Conservation (phyloP, 2,113 vertebrate species). For the Stigmatopora argus region DNA sequence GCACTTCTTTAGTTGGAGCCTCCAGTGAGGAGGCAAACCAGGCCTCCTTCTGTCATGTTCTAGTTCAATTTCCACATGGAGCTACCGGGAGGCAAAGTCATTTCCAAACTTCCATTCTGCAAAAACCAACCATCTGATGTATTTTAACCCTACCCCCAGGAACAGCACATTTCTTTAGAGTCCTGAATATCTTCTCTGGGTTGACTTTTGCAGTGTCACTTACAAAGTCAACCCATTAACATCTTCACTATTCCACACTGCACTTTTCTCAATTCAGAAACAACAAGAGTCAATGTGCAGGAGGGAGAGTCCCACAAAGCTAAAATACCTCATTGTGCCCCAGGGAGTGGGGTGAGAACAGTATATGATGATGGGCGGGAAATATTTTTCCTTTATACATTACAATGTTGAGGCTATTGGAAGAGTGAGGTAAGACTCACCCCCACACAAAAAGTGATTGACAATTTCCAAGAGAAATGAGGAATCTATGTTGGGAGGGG, state of each 20-base stretch:
- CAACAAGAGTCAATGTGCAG: constrained; percentile 38
- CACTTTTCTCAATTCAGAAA: constrained; percentile 38
- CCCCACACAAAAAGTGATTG: constrained; percentile 42
- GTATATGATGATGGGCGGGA: constrained; percentile 46
- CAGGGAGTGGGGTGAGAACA: constrained; percentile 33
- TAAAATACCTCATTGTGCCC: constrained; percentile 28
- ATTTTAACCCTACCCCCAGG: constrained; percentile 37
- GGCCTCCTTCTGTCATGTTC: constrained; percentile 38
- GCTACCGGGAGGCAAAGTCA: constrained; percentile 26
- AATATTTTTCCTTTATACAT: constrained; percentile 43
- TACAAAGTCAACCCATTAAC: constrained; percentile 67
- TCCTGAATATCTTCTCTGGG: constrained; percentile 43
- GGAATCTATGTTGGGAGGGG: constrained; percentile 35
- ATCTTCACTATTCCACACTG: constrained; percentile 46
- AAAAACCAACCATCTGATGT: constrained; percentile 34
- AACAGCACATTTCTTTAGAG: constrained; percentile 26
- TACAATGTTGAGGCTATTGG: constrained; percentile 39
- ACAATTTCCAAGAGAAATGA: constrained; percentile 50
- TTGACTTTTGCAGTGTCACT: constrained; percentile 46
- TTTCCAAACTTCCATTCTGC: constrained; percentile 4
- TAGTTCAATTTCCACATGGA: constrained; percentile 46
- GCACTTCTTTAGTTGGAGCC: constrained; percentile 42
- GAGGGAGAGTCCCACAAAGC: constrained; percentile 28
- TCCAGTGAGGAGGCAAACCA: constrained; percentile 44
- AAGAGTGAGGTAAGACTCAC: constrained; percentile 18